These are phyloP conservation scores for Gallinago jamesoni DNA, from an alignment of 2,113 vertebrate species.

Conservation along the genomic window DNA sequence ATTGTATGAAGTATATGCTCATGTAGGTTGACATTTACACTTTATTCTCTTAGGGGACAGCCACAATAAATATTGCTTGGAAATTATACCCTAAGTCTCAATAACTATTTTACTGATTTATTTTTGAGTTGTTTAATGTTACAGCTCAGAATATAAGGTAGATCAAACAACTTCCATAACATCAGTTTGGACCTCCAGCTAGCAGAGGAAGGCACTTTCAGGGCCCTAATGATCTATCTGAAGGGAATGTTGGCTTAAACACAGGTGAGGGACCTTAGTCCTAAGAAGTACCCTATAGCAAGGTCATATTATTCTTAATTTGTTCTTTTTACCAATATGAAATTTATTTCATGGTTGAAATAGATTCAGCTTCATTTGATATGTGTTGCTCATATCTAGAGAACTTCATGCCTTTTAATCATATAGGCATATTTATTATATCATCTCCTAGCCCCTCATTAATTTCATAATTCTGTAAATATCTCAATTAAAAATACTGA, in stretches of 20 bases:
- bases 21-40: not conserved
- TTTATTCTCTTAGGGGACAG: not conserved
- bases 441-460: not conserved
- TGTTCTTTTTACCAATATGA: not conserved
- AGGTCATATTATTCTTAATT: not conserved
- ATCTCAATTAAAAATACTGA: not conserved
- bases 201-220: not conserved
- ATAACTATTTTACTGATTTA: not conserved
- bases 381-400: not conserved
- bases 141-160: not conserved
- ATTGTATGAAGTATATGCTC: not conserved
- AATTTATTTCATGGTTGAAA: not conserved
- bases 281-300: not conserved
- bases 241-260: not conserved
- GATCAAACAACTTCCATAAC: not conserved
- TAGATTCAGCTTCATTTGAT: not conserved
- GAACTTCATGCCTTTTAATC: not conserved
- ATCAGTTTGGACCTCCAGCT: not conserved
- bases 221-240: not conserved
- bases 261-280: not conserved
- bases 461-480: not conserved
- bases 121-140: not conserved
- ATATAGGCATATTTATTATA: not conserved
- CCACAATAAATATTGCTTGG: not conserved
- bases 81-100: not conserved